A percentile compares a stretch with the other conserved stretches of the same genome.
These are phyloP conservation scores for Drosophila chauvacae DNA, from an alignment of 1,140 invertebrate species.

Conservation along the genomic window DNA sequence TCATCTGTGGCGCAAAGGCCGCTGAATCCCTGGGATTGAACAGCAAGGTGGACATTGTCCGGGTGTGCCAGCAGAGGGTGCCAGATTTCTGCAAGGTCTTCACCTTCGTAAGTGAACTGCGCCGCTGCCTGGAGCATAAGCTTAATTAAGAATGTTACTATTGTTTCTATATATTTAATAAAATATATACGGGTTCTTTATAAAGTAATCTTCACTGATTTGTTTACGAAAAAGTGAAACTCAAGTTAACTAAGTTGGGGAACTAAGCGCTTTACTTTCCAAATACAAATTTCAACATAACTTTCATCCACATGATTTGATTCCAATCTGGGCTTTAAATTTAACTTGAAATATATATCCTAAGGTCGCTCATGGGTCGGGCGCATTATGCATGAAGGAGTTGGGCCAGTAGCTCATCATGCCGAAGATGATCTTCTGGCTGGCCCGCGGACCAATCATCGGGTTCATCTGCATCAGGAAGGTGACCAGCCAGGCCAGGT, in stretches of 20 bases:
- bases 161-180: slow-evolving; percentile 7
- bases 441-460: slow-evolving; percentile 39
- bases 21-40: slow-evolving; percentile 29
- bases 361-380: slow-evolving; percentile 2
- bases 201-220: not conserved
- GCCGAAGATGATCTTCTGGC: slow-evolving; percentile 31
- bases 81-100: slow-evolving; percentile 22
- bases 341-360: not conserved
- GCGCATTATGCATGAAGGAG: slow-evolving; percentile 30
- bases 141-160: not conserved
- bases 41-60: slow-evolving; percentile 6
- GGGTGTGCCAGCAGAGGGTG: not conserved
- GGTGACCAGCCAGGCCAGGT: slow-evolving; percentile 57
- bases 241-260: not conserved
- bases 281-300: not conserved
- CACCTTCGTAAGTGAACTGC: slow-evolving; percentile 31
- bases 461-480: slow-evolving; percentile 72
- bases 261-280: not conserved
- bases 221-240: not conserved
- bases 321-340: not conserved
- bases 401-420: slow-evolving; percentile 57
- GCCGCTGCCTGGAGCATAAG: not conserved
- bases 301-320: too few species aligned
- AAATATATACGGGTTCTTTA: not conserved
- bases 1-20: slow-evolving; percentile 12